Percentiles rank a stretch among this genome's conserved stretches.
phyloP scores from a whole-genome alignment of 2,113 vertebrate genomes.

The Varanus salvator region DNA sequence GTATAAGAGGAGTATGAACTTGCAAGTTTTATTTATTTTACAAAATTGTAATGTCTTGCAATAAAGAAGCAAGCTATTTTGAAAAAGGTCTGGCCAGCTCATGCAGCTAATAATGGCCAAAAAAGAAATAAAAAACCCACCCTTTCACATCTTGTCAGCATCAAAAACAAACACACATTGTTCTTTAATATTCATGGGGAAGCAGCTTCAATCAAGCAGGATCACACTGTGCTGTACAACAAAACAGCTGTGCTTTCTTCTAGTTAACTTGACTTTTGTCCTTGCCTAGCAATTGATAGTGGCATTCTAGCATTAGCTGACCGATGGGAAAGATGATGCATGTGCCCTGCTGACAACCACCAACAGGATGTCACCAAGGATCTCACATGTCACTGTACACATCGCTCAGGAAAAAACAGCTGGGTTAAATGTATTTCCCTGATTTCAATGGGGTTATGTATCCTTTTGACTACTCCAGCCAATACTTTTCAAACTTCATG shows the following conservation, averaged over 20 bases:
- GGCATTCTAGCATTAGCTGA: background rate
- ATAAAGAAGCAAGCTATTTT: background rate
- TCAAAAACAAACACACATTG: background rate
- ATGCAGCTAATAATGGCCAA: background rate
- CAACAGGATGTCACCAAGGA: background rate
- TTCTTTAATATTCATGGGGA: conserved; percentile 23
- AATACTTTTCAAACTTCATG: background rate
- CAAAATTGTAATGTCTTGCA: background rate
- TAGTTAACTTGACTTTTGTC: background rate
- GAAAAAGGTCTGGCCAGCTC: background rate
- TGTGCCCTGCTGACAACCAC: background rate
- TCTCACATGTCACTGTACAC: background rate
- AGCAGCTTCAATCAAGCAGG: background rate
- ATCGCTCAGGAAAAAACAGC: background rate
- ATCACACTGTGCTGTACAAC: conserved; percentile 3
- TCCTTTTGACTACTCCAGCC: background rate
- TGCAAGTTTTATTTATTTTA: too few relatives aligned
- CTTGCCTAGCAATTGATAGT: background rate
- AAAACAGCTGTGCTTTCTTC: conserved; percentile 20
- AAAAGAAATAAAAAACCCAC: background rate
- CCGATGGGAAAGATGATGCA: background rate
- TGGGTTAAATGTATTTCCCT: background rate
- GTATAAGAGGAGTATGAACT: too few relatives aligned
- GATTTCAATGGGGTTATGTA: background rate
- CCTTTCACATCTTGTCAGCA: background rate